Evolutionary conservation across 2,113 vertebrate genomes (phyloP).

Genomic region (Notiomystis cincta): DNA sequence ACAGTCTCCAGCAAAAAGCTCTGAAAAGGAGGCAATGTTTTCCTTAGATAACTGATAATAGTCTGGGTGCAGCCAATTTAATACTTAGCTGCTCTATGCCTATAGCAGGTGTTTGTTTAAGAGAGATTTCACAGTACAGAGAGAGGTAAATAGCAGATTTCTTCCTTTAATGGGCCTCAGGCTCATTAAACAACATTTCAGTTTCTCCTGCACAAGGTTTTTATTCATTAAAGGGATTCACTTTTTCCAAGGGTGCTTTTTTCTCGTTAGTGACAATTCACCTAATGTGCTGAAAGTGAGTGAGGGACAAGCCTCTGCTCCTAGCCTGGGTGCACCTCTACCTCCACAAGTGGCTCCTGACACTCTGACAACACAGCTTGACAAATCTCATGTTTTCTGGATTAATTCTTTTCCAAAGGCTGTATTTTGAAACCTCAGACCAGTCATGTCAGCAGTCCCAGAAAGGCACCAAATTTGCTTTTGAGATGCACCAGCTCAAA

Average conservation of each 20-base stretch:
- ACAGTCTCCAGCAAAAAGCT: background rate
- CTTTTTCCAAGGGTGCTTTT: background rate
- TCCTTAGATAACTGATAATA: constrained; percentile 45
- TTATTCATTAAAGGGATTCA: constrained; percentile 23
- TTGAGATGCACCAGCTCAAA: background rate
- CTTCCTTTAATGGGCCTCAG: constrained; percentile 19
- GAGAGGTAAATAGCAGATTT: constrained; percentile 39
- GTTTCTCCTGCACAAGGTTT: background rate
- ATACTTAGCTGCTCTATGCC: constrained; percentile 21
- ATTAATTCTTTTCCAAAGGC: background rate
- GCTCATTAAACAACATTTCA: constrained; percentile 16
- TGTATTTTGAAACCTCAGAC: background rate
- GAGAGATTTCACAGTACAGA: constrained; percentile 11
- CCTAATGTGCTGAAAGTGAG: background rate
- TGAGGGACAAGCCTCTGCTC: background rate
- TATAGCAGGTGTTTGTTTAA: constrained; percentile 51
- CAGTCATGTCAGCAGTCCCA: background rate
- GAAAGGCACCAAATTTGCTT: background rate
- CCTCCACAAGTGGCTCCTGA: background rate
- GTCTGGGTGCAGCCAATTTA: constrained; percentile 36
- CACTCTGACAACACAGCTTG: background rate
- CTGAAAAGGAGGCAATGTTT: constrained; percentile 30
- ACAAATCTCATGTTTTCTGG: background rate
- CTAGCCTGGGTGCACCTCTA: background rate
- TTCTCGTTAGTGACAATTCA: background rate